These are phyloP conservation scores for Patella caerulea DNA, from an alignment of 2,888 invertebrate genomes.

Conservation along the genomic window DNA sequence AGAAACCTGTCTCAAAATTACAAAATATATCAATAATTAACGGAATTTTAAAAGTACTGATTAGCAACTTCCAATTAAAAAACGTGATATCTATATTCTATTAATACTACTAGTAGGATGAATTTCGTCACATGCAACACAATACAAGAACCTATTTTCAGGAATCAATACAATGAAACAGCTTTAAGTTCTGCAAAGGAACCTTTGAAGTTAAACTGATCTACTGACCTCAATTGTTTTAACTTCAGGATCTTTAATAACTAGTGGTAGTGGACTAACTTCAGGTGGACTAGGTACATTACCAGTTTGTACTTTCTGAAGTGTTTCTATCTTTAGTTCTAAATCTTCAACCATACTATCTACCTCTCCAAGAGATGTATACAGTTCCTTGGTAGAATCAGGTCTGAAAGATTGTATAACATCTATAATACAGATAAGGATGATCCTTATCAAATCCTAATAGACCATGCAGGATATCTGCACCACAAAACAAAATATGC, in stretches of 20 bases:
- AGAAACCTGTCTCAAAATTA: too few relatives aligned
- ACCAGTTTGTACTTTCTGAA: constrained; percentile 57
- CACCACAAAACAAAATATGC: not conserved
- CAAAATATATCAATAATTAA: too few relatives aligned
- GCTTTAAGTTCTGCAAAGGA: too few relatives aligned
- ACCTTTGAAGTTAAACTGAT: too few relatives aligned
- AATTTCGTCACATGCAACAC: too few relatives aligned
- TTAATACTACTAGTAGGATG: too few relatives aligned
- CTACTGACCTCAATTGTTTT: constrained; percentile 59
- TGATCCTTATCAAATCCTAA: not conserved
- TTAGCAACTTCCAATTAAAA: too few relatives aligned
- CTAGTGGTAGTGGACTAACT: constrained; percentile 42
- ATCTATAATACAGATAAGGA: too few relatives aligned
- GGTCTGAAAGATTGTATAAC: constrained; percentile 43
- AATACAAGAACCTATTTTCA: too few relatives aligned
- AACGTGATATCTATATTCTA: too few relatives aligned
- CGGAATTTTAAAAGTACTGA: too few relatives aligned
- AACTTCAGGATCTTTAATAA: constrained; percentile 57
- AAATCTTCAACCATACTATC: constrained; percentile 57
- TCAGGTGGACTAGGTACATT: constrained; percentile 55
- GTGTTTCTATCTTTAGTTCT: constrained; percentile 56
- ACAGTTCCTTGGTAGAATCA: constrained; percentile 62
- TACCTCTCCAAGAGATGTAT: constrained; percentile 56
- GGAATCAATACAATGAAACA: too few relatives aligned
- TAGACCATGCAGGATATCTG: not conserved